Base-by-base conservation (phyloP, 2,113 vertebrate species). In the Rhabdornis inornatus region DNA sequence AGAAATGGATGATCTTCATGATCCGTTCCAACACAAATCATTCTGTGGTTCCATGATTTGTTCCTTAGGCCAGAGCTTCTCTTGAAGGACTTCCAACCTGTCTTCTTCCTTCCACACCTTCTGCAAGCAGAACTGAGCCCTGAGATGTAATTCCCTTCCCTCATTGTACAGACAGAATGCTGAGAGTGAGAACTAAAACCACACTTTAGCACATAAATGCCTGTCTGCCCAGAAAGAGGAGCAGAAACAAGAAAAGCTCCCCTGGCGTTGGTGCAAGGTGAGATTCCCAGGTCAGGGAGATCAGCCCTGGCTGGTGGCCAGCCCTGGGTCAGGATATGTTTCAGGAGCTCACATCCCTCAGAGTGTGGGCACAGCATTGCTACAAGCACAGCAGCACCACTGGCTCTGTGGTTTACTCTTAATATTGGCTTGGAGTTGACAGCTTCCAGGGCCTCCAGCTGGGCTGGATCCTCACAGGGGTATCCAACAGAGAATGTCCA, bases 291-390 rank as follows among this genome's bases (percentile, higher is more conserved):
- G 40, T 9, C 19, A 49, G 11, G 40, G 35, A 82, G 5, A 66
- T 10, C 61, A 68, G 61, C 3, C 39, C 33, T 40, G 17, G 20
- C 11, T 56, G 39, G 25, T 30, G 42, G 25, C 9, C 56, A 78
- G 56, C 42, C 31, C 71, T 1, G 5, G 11, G 31, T 19, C 10
- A 45, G 63, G 45, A 28, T 0, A 2, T 39, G 39, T 39, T 49
- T 55, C 66, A 68, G 83, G 27, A 83, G 49, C 10, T 70, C 7
- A 0, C 10, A 28, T 22, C 28, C 35, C 40, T 80, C 39, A 10
- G 27, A 68, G 15, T 1, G 3, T 21, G 22, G 59, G 33, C 25
- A 37, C 1, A 0, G 37, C 64, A 39, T 14, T 12, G 21, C 25
- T 52, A 35, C 23, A 66, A 30, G 33, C 57, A 71, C 33, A 40